Evolutionary conservation across 2,797 vertebrate species (phyloP).

Genomic region (Tarsius wallacei): DNA sequence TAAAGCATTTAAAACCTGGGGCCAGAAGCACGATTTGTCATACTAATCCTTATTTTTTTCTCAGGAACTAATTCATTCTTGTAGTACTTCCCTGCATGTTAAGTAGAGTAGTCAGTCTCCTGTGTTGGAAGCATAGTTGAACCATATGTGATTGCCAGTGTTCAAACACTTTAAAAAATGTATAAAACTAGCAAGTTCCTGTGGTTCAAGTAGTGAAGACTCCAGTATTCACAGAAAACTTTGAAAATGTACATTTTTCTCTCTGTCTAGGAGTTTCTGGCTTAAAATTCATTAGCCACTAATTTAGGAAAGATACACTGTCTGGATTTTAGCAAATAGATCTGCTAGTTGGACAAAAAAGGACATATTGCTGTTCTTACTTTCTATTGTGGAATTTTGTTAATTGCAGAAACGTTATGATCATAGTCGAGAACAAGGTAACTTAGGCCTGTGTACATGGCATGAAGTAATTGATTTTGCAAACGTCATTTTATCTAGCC

Average conservation of each 20-base stretch:
- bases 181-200: slow-evolving; percentile 8
- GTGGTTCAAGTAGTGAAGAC: background rate
- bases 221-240: slow-evolving; percentile 55
- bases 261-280: slow-evolving; percentile 36
- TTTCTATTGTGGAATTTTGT: slow-evolving; percentile 35
- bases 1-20: background rate
- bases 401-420: background rate
- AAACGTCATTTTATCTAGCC: background rate
- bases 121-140: background rate
- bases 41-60: slow-evolving; percentile 32
- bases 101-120: background rate
- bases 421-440: slow-evolving; percentile 16
- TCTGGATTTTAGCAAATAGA: slow-evolving; percentile 1
- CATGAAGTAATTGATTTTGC: slow-evolving; percentile 57
- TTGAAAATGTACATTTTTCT: slow-evolving; percentile 34
- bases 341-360: background rate
- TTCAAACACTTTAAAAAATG: background rate
- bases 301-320: slow-evolving; percentile 15
- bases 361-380: background rate
- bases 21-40: background rate
- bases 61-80: slow-evolving; percentile 33
- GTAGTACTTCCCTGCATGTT: background rate
- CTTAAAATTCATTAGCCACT: slow-evolving; percentile 1
- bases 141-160: background rate
- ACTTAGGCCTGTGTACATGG: background rate